Percentiles rank a stretch among this genome's conserved stretches.
phyloP scores from a whole-genome alignment of 1,140 invertebrate species.

The Choristoneura fumiferana region DNA sequence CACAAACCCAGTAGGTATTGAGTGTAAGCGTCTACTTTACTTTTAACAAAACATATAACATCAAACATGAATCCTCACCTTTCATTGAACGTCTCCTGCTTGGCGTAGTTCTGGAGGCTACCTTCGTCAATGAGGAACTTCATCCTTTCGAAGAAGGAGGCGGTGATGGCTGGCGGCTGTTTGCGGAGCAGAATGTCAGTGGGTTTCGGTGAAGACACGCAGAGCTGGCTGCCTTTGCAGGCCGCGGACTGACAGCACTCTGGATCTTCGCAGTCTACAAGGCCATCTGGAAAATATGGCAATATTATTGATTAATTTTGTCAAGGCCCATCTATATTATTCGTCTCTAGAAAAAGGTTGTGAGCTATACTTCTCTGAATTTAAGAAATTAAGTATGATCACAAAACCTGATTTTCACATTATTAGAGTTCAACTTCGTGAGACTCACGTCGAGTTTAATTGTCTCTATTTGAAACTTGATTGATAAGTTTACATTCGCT shows the following conservation, averaged over 20 bases:
- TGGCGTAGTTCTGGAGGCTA: slow-evolving; percentile 97
- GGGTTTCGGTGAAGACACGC: slow-evolving; percentile 94
- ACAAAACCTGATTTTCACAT: too few relatives aligned
- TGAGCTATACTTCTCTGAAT: too few relatives aligned
- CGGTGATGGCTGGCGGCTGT: slow-evolving; percentile 96
- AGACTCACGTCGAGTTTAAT: too few relatives aligned
- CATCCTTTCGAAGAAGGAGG: slow-evolving; percentile 98
- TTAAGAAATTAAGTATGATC: too few relatives aligned
- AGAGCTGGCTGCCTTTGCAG: slow-evolving; percentile 92
- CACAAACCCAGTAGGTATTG: too few relatives aligned
- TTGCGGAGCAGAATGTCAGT: slow-evolving; percentile 95
- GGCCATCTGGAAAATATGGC: slow-evolving; percentile 86
- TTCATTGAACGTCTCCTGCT: slow-evolving; percentile 96
- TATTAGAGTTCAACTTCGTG: too few relatives aligned
- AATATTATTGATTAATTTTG: background rate
- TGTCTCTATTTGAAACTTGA: too few relatives aligned
- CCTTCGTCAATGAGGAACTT: slow-evolving; percentile 98
- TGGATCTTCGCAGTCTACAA: slow-evolving; percentile 97
- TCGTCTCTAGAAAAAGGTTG: too few relatives aligned
- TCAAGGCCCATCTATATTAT: too few relatives aligned
- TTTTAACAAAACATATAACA: slow-evolving; percentile 38
- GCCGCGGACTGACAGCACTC: slow-evolving; percentile 93
- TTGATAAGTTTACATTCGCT: too few relatives aligned
- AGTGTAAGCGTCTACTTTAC: too few relatives aligned
- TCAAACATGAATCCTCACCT: slow-evolving; percentile 86